Conservation (phyloP, 2,797 vertebrate species). For the Phrynocephalus guinanensis region DNA sequence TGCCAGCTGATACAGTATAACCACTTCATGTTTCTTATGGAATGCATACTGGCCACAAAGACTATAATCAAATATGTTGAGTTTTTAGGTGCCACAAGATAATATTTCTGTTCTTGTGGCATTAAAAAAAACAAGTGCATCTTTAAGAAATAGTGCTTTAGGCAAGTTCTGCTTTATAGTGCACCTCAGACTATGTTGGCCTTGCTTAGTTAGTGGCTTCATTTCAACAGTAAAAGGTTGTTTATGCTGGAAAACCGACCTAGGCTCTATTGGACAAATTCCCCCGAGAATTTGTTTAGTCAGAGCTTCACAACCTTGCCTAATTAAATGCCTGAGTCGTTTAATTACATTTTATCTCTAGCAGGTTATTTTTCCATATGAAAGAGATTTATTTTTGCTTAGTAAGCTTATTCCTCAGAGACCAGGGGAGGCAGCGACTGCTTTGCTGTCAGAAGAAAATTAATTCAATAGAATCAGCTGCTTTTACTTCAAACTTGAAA, state of each 20-base stretch:
- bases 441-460: constrained; percentile 27
- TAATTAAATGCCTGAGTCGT: constrained; percentile 35
- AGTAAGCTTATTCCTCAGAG: constrained; percentile 43
- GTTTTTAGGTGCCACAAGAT: neutral
- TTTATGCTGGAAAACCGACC: constrained; percentile 35
- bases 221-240: neutral
- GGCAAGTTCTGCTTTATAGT: neutral
- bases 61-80: neutral
- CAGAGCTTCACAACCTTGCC: constrained; percentile 28
- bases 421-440: neutral
- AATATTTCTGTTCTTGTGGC: neutral
- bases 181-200: neutral
- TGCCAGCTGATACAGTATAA: neutral
- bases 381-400: constrained; percentile 34
- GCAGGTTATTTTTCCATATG: constrained; percentile 22
- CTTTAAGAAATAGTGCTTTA: neutral
- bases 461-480: neutral
- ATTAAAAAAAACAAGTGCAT: neutral
- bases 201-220: constrained; percentile 2
- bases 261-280: constrained; percentile 28
- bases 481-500: neutral
- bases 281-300: constrained; percentile 34
- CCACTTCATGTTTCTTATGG: neutral
- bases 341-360: constrained; percentile 47
- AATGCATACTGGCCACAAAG: neutral